A percentile compares a stretch with the other conserved stretches of the same genome.
These are phyloP conservation scores for Neoitamus cyanurus DNA, from an alignment of 2,888 invertebrate species.

Conservation along the genomic window DNA sequence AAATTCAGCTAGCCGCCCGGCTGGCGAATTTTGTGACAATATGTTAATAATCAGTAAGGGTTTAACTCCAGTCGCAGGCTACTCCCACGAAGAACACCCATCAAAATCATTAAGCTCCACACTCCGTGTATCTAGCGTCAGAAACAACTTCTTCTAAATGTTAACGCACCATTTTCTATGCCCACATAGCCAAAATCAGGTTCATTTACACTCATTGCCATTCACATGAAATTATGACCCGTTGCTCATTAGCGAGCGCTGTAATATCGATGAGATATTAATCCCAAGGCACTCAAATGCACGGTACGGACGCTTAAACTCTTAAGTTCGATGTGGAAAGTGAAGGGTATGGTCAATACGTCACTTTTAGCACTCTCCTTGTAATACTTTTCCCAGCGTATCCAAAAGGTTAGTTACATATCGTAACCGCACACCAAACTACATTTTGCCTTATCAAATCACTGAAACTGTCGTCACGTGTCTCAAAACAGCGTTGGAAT, in stretches of 20 bases:
- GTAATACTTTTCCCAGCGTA: not conserved
- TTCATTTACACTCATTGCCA: not conserved
- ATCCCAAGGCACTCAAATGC: not conserved
- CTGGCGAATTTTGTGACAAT: too few species aligned
- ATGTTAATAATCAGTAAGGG: too few species aligned
- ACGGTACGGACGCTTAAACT: not conserved
- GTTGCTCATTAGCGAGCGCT: not conserved
- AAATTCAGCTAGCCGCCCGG: too few species aligned
- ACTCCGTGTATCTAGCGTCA: too few species aligned
- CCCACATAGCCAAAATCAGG: not conserved
- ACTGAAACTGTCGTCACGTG: not conserved
- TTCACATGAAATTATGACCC: not conserved
- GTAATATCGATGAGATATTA: not conserved
- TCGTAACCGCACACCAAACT: not conserved
- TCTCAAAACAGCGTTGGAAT: not conserved
- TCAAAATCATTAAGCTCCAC: too few species aligned
- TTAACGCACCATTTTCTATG: not conserved
- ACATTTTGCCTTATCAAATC: not conserved
- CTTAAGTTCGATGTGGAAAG: not conserved
- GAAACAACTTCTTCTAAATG: too few species aligned
- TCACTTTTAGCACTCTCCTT: not conserved
- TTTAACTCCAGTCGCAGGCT: too few species aligned
- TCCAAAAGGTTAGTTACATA: not conserved
- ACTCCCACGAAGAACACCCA: too few species aligned
- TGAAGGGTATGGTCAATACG: not conserved